Evolutionary conservation across 1,140 invertebrate species (phyloP).

Genomic region (Lordiphosa clarofinis): DNA sequence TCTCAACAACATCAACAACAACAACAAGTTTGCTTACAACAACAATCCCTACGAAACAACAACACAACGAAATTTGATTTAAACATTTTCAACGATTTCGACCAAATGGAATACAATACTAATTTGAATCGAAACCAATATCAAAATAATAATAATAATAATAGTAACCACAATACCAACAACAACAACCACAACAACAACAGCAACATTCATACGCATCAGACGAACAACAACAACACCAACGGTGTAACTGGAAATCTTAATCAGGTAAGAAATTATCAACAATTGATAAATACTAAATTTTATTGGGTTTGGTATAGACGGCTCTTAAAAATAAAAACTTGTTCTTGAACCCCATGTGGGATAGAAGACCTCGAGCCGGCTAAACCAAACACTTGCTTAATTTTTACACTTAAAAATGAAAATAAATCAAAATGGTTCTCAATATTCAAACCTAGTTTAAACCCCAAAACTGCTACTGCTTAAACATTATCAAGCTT

Average conservation of each 20-base stretch:
- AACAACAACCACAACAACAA: constrained; percentile 19
- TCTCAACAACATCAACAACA: constrained; percentile 57
- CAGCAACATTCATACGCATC: constrained; percentile 17
- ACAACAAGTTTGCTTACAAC: constrained; percentile 34
- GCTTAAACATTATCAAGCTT: too few species aligned
- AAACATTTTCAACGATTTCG: constrained; percentile 63
- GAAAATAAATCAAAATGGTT: too few species aligned
- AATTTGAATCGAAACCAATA: constrained; percentile 62
- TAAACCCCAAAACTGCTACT: too few species aligned
- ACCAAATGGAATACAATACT: constrained; percentile 77
- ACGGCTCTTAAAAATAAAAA: too few species aligned
- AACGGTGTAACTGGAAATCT: constrained; percentile 48
- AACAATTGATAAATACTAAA: too few species aligned
- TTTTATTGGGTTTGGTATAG: too few species aligned
- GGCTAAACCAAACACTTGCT: too few species aligned
- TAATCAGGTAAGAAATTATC: constrained; percentile 56
- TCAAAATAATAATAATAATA: constrained; percentile 53
- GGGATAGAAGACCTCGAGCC: too few species aligned
- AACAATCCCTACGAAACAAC: constrained; percentile 37
- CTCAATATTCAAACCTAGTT: too few species aligned
- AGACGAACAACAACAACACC: constrained; percentile 35
- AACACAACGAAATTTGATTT: constrained; percentile 62
- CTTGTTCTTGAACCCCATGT: too few species aligned
- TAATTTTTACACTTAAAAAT: too few species aligned
- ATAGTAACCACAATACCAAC: constrained; percentile 27